phyloP scores from a whole-genome alignment of 2,888 invertebrate species.

The Synanthedon myopaeformis region DNA sequence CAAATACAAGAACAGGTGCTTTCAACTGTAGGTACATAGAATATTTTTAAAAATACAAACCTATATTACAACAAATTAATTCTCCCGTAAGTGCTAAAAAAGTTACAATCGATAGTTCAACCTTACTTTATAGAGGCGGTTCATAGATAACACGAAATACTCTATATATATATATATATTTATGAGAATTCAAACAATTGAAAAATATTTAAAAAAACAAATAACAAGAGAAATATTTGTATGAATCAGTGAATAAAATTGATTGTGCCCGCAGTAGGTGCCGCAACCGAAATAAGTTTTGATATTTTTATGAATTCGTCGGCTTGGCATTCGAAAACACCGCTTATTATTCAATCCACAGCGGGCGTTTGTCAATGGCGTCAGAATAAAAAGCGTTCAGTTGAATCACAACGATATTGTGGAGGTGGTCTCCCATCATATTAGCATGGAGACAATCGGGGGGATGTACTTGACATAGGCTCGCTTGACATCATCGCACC shows the following conservation, averaged over 20 bases:
- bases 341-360: conserved; percentile 47
- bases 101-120: too few relatives aligned
- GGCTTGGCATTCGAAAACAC: conserved; percentile 16
- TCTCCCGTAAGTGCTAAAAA: too few relatives aligned
- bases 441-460: conserved; percentile 50
- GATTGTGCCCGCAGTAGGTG: conserved; percentile 4
- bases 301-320: conserved; percentile 24
- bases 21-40: too few relatives aligned
- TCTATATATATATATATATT: too few relatives aligned
- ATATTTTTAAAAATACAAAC: too few relatives aligned
- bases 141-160: too few relatives aligned
- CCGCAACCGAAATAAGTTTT: conserved; percentile 8
- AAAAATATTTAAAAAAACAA: too few relatives aligned
- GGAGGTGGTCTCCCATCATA: conserved; percentile 33
- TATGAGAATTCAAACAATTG: too few relatives aligned
- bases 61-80: too few relatives aligned
- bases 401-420: conserved; percentile 24
- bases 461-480: conserved; percentile 42
- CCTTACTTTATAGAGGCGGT: too few relatives aligned
- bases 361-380: conserved; percentile 36
- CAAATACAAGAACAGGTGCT: too few relatives aligned
- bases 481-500: conserved; percentile 24
- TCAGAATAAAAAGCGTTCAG: conserved; percentile 29
- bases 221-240: neutral
- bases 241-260: conserved; percentile 3